Conservation (phyloP, 1,140 invertebrate species). For the Heliothis virescens region DNA sequence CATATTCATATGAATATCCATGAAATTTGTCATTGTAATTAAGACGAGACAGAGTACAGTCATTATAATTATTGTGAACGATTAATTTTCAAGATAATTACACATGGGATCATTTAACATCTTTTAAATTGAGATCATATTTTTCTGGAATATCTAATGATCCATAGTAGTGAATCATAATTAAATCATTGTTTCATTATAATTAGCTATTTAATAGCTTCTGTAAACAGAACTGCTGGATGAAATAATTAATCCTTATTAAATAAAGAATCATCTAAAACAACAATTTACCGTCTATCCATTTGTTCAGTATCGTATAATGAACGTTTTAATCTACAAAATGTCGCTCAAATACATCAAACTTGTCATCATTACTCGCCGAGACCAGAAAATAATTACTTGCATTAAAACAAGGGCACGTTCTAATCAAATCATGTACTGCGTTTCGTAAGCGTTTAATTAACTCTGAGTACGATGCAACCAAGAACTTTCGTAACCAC, state of each 20-base stretch:
- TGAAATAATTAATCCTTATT: background rate
- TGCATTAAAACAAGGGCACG: constrained; percentile 73
- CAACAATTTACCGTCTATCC: constrained; percentile 12
- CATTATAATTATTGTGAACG: constrained; percentile 11
- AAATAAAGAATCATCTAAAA: constrained; percentile 30
- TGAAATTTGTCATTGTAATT: constrained; percentile 28
- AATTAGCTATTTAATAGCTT: background rate
- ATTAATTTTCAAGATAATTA: constrained; percentile 1
- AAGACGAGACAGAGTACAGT: background rate
- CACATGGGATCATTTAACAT: constrained; percentile 14
- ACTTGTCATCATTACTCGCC: constrained; percentile 52
- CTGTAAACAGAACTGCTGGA: background rate
- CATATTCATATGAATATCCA: constrained; percentile 23
- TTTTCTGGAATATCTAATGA: background rate
- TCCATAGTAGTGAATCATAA: constrained; percentile 3
- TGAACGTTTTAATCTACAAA: constrained; percentile 48
- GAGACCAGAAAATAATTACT: constrained; percentile 69
- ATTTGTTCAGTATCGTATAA: constrained; percentile 44
- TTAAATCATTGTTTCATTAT: too few relatives aligned
- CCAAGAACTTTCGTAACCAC: constrained; percentile 68
- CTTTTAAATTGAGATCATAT: constrained; percentile 10
- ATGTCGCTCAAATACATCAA: constrained; percentile 52
- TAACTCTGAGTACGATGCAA: constrained; percentile 60
- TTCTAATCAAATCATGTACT: constrained; percentile 74
- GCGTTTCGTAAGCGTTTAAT: constrained; percentile 77